Base-by-base conservation (phyloP, 2,797 vertebrate genomes). In the Lagodon rhomboides region DNA sequence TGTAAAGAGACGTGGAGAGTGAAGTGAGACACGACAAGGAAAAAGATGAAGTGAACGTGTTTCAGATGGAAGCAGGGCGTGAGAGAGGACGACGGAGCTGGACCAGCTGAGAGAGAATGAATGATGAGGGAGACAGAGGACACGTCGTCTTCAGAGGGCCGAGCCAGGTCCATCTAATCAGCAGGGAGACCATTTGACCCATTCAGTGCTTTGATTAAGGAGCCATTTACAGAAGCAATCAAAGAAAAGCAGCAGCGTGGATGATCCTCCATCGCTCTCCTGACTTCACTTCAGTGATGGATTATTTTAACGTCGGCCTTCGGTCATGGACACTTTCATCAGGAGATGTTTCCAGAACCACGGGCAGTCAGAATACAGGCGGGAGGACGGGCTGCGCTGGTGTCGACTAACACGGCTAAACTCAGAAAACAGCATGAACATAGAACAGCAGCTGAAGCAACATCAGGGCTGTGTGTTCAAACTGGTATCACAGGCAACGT, bases 191-290 rank as follows among this genome's bases (percentile, higher is more conserved):
- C 43, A 25, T 51, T 8, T 65, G 50, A 82, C 68, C 71, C 41
- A 27, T 68, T 69, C 72, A 16, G 49, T 1, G 18, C 18, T 73
- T 73, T 79, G 73, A 82, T 79, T 66, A 70, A 82, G 65, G 64
- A 62, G 49, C 65, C 73, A 53, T 79, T 82, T 56, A 25, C 64
- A 58, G 79, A 79, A 68, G 80, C 69, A 80, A 74, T 82, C 76
- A 82, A 58, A 79, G 65, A 60, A 62, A 59, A 80, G 54, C 54
- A 25, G 61, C 43, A 20, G 73, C 0, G 54, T 1, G 43, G 53
- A 68, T 12, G 63, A 22, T 56, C 75, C 44, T 61, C 46, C 70
- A 3, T 41, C 9, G 49, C 43, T 74, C 50, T 30, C 0, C n/a
- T 3, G n/a, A 46, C 63, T 55, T 51, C 43, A 9, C 78, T 13